Evolutionary conservation across 2,113 vertebrate genomes (phyloP).

Genomic region (Paradoxurus hermaphroditus): DNA sequence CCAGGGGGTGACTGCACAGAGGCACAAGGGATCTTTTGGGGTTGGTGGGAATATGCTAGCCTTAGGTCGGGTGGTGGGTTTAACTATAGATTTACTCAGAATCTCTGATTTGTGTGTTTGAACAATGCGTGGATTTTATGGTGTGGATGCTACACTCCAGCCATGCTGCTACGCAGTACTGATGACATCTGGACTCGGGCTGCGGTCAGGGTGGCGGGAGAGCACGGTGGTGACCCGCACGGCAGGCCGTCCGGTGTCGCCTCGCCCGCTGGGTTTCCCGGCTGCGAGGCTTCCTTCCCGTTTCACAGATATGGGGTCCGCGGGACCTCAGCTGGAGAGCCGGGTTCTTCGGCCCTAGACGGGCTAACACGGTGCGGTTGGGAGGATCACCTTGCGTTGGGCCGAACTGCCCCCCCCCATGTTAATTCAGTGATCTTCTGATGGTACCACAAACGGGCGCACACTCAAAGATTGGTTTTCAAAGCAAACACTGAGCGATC

Average conservation of each 20-base stretch:
- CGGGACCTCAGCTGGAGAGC: not conserved
- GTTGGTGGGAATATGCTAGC: not conserved
- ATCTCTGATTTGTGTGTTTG: not conserved
- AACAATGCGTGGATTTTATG: not conserved
- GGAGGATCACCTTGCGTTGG: not conserved
- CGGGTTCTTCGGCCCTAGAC: no score
- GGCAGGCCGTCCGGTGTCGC: accelerated
- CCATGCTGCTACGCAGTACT: no score
- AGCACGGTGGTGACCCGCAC: accelerated
- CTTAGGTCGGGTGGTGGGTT: not conserved
- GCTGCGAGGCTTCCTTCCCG: not conserved
- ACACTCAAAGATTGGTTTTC: not conserved
- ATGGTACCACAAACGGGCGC: not conserved
- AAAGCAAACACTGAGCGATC: not conserved
- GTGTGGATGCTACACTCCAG: not conserved
- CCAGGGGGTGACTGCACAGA: not conserved
- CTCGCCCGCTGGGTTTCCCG: not conserved
- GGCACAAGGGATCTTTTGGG: not conserved
- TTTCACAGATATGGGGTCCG: not conserved
- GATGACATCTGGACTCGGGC: no score
- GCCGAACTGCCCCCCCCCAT: not conserved
- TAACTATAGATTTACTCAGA: not conserved
- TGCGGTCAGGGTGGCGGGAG: not conserved
- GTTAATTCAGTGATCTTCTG: not conserved
- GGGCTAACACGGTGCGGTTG: accelerated